Conservation (phyloP, 2,797 vertebrate species). For the Pseudotriccus pelzelni region DNA sequence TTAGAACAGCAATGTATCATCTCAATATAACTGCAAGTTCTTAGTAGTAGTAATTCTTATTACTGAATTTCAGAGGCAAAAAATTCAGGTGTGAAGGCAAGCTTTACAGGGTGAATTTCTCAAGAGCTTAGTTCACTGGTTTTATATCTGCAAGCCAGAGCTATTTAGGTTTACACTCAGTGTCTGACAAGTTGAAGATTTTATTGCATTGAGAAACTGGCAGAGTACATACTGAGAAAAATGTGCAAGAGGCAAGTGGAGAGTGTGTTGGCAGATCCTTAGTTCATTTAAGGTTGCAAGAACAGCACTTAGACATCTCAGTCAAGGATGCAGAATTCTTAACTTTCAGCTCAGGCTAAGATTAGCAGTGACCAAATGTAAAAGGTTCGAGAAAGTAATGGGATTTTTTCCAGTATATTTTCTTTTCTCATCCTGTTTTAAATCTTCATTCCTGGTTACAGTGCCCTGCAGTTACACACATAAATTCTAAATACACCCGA, state of each 20-base stretch:
- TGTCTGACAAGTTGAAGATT: slow-evolving; percentile 47
- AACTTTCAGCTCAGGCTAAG: not conserved
- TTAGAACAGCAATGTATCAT: slow-evolving; percentile 16
- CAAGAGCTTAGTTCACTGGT: slow-evolving; percentile 25
- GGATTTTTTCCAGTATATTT: not conserved
- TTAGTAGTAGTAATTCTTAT: not conserved
- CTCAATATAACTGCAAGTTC: not conserved
- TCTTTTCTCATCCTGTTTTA: not conserved
- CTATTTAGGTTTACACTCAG: slow-evolving; percentile 35
- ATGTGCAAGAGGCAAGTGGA: slow-evolving; percentile 20
- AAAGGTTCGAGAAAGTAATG: not conserved
- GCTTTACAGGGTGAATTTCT: slow-evolving; percentile 35
- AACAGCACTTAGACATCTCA: not conserved
- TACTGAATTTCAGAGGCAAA: not conserved
- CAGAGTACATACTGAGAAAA: slow-evolving; percentile 32
- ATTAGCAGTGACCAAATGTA: not conserved
- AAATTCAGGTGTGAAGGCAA: not conserved
- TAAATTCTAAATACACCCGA: not conserved
- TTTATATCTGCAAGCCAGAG: slow-evolving; percentile 41
- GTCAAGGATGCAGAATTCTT: not conserved
- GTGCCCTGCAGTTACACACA: not conserved
- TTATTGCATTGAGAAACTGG: slow-evolving; percentile 52
- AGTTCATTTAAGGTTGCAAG: slow-evolving; percentile 49
- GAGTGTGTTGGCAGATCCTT: not conserved
- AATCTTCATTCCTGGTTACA: not conserved